These are phyloP conservation scores for Mechanitis messenoides DNA, from an alignment of 2,888 invertebrate species.

Conservation along the genomic window DNA sequence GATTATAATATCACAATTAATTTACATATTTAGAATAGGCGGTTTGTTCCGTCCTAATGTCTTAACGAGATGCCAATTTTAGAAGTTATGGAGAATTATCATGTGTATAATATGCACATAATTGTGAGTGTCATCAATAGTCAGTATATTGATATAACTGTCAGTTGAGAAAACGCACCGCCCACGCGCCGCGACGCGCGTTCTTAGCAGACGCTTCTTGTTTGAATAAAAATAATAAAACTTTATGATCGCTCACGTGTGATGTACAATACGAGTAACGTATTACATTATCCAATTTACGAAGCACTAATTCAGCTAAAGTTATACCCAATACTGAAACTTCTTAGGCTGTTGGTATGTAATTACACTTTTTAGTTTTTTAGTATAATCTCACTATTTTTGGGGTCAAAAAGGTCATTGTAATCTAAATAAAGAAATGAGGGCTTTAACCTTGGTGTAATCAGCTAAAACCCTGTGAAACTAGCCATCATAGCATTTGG, in stretches of 20 bases:
- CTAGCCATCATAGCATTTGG: no score
- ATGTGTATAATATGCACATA: conserved; percentile 29
- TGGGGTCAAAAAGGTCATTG: no score
- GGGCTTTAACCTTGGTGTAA: no score
- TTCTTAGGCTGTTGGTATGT: no score
- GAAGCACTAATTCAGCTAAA: no score
- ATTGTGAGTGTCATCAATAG: conserved; percentile 36
- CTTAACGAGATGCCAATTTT: conserved; percentile 7
- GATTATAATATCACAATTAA: background rate
- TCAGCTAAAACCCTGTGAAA: no score
- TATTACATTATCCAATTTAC: background rate
- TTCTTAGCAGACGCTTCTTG: conserved; percentile 8
- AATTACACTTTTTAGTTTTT: no score
- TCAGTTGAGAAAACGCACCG: conserved; percentile 58
- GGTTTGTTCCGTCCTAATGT: background rate
- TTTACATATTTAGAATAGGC: background rate
- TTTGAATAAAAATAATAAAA: conserved; percentile 7
- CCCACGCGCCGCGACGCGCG: conserved; percentile 51
- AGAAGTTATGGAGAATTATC: conserved; percentile 16
- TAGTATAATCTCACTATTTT: no score
- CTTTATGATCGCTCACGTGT: background rate
- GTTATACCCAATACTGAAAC: no score
- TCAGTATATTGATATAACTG: conserved; percentile 68
- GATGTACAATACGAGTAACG: background rate
- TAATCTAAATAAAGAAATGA: no score